Evolutionary conservation across 2,113 vertebrate species (phyloP), one percentile per base, ranked within the genome.

Genomic region (Osmerus eperlanus): DNA sequence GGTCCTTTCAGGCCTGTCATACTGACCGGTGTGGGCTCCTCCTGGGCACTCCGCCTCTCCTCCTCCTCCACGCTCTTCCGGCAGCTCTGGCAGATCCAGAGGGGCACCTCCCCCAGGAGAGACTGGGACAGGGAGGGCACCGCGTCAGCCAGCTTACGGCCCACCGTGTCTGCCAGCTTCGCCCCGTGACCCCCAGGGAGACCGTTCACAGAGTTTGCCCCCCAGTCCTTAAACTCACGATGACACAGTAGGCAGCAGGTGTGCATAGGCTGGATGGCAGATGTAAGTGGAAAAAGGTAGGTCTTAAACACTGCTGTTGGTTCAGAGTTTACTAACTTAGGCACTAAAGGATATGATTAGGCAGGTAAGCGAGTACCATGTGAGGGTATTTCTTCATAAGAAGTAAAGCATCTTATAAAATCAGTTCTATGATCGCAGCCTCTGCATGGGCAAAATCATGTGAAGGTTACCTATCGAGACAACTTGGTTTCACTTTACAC

Each of bases 51-150:
- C 88, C 94, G 93, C 75, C 94, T 94, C 86, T 99, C 97, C 84
- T 98, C 97, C 75, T 99, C 97, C 85, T 99, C 97, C 88, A 99
- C 96, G 7, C 95, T 98, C 87, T 95, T 97, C 82, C 95, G 94
- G 90, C 97, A 99, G 87, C 94, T 98, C 90, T 99, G 97, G 92
- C 97, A 99, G 89, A 99, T 98, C 97, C 97, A 98, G 74, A 98
- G 94, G 25, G 97, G 97, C 91, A 98, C 96, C 83, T 98, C 97
- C 74, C 96, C 96, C 91, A 99, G 89, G 81, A 99, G 93, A 72
- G 96, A 97, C 93, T 98, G 96, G 74, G 97, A 95, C 25, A 98
- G 92, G 0, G 95, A 94, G 80, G 97, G 97, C 88, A 99, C 94
- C 0, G 98, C 94, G 78, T 97, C 96, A 0, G 96, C 94, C n/a